These are phyloP conservation scores for Ictidomys tridecemlineatus DNA, from an alignment of 2,113 vertebrate genomes.

Conservation along the genomic window DNA sequence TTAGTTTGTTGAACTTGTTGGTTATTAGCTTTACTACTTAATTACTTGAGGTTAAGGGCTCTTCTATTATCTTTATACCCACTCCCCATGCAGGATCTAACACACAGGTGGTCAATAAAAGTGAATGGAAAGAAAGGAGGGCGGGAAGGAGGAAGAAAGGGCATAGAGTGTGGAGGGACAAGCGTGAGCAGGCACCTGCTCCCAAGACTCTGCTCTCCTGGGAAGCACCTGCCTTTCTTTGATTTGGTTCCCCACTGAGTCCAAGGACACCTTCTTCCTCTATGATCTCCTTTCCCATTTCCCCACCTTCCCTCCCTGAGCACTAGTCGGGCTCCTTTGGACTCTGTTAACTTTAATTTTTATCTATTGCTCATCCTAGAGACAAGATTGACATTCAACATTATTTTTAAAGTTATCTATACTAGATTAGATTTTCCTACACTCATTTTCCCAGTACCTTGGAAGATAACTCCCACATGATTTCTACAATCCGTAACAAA, in stretches of 20 bases:
- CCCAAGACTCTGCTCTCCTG: not conserved
- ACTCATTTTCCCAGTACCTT: not conserved
- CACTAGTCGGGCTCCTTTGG: not conserved
- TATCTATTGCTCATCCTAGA: not conserved
- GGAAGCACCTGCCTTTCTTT: not conserved
- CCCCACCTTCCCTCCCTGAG: not conserved
- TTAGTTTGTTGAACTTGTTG: not conserved
- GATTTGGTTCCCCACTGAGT: not conserved
- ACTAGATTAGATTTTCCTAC: not conserved
- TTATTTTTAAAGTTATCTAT: not conserved
- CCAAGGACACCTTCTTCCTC: not conserved
- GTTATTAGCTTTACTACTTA: not conserved
- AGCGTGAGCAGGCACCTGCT: accelerated
- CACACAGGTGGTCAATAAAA: not conserved
- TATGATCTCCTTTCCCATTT: not conserved
- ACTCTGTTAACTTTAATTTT: not conserved
- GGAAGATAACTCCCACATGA: not conserved
- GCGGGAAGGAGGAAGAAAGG: not conserved
- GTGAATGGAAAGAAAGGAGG: not conserved
- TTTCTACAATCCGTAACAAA: not conserved
- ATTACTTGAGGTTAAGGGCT: not conserved
- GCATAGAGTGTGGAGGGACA: not conserved
- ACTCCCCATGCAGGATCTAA: not conserved
- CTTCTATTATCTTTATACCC: not conserved
- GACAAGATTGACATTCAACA: not conserved